phyloP scores from a whole-genome alignment of 2,888 invertebrate genomes.

The Drosophila mercatorum region DNA sequence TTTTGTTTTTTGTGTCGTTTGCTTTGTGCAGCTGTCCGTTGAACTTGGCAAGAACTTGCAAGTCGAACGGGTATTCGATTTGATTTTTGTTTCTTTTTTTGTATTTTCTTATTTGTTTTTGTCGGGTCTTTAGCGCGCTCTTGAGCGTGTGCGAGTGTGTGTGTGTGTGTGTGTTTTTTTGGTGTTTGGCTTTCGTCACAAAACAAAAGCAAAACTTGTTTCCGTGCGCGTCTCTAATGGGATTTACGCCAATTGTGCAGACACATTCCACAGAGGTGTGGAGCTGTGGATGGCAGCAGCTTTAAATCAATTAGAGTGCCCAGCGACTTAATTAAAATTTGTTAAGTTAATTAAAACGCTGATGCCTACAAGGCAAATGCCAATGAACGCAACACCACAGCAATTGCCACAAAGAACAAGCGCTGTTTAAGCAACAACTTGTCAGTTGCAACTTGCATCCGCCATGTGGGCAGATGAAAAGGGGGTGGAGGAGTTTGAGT shows the following conservation, averaged over 20 bases:
- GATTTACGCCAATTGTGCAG: conserved; percentile 59
- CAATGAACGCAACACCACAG: conserved; percentile 62
- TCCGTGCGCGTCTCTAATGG: conserved; percentile 63
- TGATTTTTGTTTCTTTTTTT: conserved; percentile 48
- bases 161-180: conserved; percentile 25
- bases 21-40: conserved; percentile 42
- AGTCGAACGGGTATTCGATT: conserved; percentile 68
- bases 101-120: conserved; percentile 45
- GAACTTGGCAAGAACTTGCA: conserved; percentile 70
- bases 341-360: conserved; percentile 68
- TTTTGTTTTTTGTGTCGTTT: conserved; percentile 54
- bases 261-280: conserved; percentile 48
- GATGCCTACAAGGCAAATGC: conserved; percentile 44
- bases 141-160: conserved; percentile 6
- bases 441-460: conserved; percentile 31
- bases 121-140: conserved; percentile 16
- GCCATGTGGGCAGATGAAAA: conserved; percentile 16
- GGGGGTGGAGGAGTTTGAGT: neutral
- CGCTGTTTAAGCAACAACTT: conserved; percentile 59
- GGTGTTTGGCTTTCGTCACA: conserved; percentile 59
- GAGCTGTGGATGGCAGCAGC: conserved; percentile 26
- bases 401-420: conserved; percentile 55
- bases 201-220: conserved; percentile 54
- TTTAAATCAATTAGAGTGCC: conserved; percentile 67
- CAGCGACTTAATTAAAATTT: conserved; percentile 72